Conservation (phyloP, 1,140 invertebrate species). For the Bombus pascuorum region DNA sequence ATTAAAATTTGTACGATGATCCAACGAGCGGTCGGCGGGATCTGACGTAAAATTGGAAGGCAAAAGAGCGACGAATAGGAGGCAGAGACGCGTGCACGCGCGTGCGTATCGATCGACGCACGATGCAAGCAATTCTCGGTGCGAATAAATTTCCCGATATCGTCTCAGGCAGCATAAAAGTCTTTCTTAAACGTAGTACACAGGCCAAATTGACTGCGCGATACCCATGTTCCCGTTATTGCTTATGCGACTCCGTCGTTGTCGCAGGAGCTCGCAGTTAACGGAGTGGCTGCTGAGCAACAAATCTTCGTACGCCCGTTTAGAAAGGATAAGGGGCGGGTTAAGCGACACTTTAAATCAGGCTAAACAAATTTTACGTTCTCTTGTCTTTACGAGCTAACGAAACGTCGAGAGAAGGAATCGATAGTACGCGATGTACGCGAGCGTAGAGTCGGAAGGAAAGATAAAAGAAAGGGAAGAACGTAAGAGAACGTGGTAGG, state of each 20-base stretch:
- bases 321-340: neutral
- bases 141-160: constrained; percentile 46
- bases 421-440: neutral
- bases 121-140: constrained; percentile 27
- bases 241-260: constrained; percentile 25
- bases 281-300: constrained; percentile 22
- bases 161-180: constrained; percentile 36
- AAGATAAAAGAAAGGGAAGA: neutral
- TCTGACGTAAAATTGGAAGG: neutral
- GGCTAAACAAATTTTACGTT: constrained; percentile 35
- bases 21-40: neutral
- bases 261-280: neutral
- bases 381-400: constrained; percentile 14
- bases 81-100: neutral
- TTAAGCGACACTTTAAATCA: constrained; percentile 40
- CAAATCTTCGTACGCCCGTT: neutral
- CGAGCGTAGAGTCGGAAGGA: neutral
- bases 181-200: constrained; percentile 41
- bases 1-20: neutral
- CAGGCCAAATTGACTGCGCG: constrained; percentile 39
- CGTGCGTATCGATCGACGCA: constrained; percentile 40
- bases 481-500: neutral
- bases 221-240: constrained; percentile 30
- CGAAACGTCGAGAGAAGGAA: neutral
- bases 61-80: too few species aligned